These are phyloP conservation scores for Catharus minimus DNA, from an alignment of 2,113 vertebrate species.

Conservation along the genomic window DNA sequence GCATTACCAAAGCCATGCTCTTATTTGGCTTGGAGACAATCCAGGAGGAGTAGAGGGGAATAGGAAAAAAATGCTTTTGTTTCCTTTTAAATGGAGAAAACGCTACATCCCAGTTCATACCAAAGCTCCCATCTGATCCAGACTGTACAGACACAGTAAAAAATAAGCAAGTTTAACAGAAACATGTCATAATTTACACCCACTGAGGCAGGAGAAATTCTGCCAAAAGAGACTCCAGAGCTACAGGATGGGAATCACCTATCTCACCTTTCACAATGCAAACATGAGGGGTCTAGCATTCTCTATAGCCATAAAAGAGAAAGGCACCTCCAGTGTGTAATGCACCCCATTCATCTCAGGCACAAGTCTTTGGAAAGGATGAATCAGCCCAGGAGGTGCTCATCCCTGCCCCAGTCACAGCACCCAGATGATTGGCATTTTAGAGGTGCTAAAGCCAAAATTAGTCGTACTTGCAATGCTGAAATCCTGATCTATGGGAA, in stretches of 20 bases:
- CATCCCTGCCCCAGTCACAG: background rate
- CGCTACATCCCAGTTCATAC: background rate
- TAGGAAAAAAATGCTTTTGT: background rate
- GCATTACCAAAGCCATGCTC: constrained; percentile 39
- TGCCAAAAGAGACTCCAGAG: background rate
- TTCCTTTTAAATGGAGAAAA: background rate
- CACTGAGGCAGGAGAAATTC: background rate
- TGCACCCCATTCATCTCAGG: background rate
- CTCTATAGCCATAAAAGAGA: background rate
- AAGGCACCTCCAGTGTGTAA: fast-evolving
- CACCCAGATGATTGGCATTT: background rate
- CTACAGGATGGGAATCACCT: background rate
- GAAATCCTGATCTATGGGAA: background rate
- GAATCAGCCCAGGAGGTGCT: background rate
- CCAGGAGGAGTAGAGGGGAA: background rate
- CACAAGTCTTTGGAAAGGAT: background rate
- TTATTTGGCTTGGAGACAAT: background rate
- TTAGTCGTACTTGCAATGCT: background rate
- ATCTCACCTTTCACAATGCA: background rate
- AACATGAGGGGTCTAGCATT: background rate
- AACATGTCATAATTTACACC: background rate
- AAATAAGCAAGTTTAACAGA: background rate
- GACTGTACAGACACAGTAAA: background rate
- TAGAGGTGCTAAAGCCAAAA: background rate
- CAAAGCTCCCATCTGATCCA: background rate